Evolutionary conservation across 2,888 invertebrate species (phyloP), one percentile per base, ranked within the genome.

Genomic region (Linnaemya vulpina): DNA sequence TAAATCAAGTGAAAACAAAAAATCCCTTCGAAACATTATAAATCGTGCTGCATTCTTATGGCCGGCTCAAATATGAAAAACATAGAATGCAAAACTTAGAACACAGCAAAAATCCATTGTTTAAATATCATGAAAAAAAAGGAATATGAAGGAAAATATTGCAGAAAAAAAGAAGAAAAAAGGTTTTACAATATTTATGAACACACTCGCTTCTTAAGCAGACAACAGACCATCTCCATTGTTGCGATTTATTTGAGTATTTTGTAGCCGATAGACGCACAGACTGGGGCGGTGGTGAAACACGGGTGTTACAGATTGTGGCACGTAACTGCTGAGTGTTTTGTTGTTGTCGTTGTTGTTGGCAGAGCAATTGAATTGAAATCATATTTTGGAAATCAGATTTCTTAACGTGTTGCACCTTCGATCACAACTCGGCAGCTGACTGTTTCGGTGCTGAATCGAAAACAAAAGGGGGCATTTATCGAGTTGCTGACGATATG

Each of bases 41-140:
- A 85, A 85, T 85, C 85, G 85, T 85, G 78, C 82, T 85, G 63
- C 43, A 65, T 58, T 74, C 77, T 58, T 51, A 25, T 78, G 62
- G 82, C 43, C 60, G 74, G 74, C 70, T 74, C 71, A 78, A 74
- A 78, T 82, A 85, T 85, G 84, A 81, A 85, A 43, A 67, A 74
- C 75, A 68, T 58, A 15, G 53, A 82, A 82, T 81, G 70, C 82
- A 82, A 63, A 74, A 85, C 38, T 35, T 67, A 46, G 46, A 63
- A 74, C 55, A 70, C 35, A 55, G 63, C 70, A 17, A 73, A 80
- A 80, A 60, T 53, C 75, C 70, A 85, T 85, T 85, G 85, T 85
- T 85, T 68, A 53, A 80, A 80, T 71, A 74, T 80, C 38, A 49
- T 38, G 38, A 58, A 58, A 25, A 43, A 73, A 63, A 11, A 49